Base-by-base conservation (phyloP, 1,140 invertebrate genomes). In the Laupala kohalensis region DNA sequence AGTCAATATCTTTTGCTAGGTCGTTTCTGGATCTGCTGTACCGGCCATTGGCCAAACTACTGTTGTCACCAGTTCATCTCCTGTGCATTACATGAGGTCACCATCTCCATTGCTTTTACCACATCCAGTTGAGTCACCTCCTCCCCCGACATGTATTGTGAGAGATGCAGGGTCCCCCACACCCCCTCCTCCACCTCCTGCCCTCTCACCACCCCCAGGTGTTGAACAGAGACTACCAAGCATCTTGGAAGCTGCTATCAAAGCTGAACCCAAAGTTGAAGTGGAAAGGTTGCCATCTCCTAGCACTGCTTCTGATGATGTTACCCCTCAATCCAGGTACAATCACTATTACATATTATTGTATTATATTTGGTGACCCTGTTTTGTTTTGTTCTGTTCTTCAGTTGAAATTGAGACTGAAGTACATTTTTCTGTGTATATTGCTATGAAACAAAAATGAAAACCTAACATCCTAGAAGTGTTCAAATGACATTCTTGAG, bases 181-280 rank as follows among this genome's bases (percentile, higher is more conserved):
- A 3, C 79, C 83, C 72, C 79, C 81, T 23, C 83, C 6, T 77
- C 76, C 6, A 75, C 79, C 25, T 73, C 78, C 63, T 67, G 78
- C 25, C 69, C 74, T 78, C 29, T 70, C 75, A 27, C 71, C 76
- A 12, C 66, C 69, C 26, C 76, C 77, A 15, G 72, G 73, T 19
- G 71, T 71, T 13, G 73, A 73, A 6, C 82, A 81, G 37, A 78
- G 84, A 75, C 76, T 88, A 75, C 85, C 90, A 6, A 88, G 89
- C 25, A 86, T 92, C 24, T 79, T 93, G n/a, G 91, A 93, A 78
- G 90, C 91, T 12, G 90, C 91, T 13, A 92, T 93, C 76, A 93
- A 93, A 77, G 90, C 90, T 19, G 91, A 93, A 76, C 92, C 92
- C 6, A 91, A 92, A 78, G 90, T 92, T 19, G 90, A 93, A 80